These are phyloP conservation scores for Watsonalla binaria DNA, from an alignment of 2,888 invertebrate genomes.

Conservation along the genomic window DNA sequence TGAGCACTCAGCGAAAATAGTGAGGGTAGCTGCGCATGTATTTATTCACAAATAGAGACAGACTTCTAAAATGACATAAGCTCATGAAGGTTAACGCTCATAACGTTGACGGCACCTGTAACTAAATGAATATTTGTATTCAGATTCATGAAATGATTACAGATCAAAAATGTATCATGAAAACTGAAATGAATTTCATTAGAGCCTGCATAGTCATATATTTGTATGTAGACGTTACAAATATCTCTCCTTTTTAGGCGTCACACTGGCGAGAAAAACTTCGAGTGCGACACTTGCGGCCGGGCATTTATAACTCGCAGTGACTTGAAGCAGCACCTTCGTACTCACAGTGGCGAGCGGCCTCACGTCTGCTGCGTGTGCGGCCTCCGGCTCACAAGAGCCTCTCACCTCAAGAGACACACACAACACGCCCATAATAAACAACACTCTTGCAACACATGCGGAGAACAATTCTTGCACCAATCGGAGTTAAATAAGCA, in stretches of 20 bases:
- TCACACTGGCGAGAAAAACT: constrained; percentile 72
- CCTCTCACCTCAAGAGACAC: constrained; percentile 66
- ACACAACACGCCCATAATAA: constrained; percentile 44
- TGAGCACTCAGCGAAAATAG: no score
- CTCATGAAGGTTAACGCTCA: no score
- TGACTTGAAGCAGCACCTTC: constrained; percentile 63
- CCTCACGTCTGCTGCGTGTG: constrained; percentile 62
- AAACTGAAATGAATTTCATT: no score
- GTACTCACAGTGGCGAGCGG: constrained; percentile 58
- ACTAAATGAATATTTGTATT: no score
- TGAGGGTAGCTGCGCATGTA: no score
- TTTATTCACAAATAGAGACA: no score
- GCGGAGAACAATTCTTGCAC: constrained; percentile 38
- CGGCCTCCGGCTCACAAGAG: constrained; percentile 55
- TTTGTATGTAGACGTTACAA: not conserved
- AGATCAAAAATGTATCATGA: no score
- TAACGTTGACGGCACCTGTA: no score
- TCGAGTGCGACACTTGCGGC: constrained; percentile 58
- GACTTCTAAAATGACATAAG: no score
- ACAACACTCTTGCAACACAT: constrained; percentile 33
- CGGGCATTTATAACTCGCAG: constrained; percentile 66
- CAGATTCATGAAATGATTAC: no score
- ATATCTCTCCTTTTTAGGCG: constrained; percentile 43
- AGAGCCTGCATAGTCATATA: not conserved
- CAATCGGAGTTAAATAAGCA: constrained; percentile 46